Conservation (phyloP, 2,113 vertebrate species). For the Craseonycteris thonglongyai region DNA sequence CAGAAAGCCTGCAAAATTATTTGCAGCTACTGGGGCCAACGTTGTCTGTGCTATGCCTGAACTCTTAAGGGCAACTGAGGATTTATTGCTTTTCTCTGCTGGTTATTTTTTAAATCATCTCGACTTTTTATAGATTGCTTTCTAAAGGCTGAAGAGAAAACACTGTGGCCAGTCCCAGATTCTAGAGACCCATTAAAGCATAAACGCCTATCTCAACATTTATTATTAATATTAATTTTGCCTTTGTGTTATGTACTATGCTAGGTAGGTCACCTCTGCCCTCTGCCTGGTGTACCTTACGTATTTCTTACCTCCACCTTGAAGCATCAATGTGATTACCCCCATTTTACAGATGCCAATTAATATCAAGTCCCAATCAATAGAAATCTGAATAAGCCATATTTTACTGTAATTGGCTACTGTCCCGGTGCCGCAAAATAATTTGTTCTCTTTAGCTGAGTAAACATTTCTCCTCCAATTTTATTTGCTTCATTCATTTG, state of each 20-base stretch:
- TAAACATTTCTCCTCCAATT: slow-evolving; percentile 30
- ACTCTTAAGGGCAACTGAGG: background rate
- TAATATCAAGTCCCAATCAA: background rate
- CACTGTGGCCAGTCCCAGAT: background rate
- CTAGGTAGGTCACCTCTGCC: background rate
- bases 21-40: background rate
- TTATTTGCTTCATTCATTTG: slow-evolving; percentile 47
- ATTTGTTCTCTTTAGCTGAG: slow-evolving; percentile 44
- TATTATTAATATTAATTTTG: background rate
- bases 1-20: background rate
- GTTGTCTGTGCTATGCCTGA: background rate
- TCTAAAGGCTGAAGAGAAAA: background rate
- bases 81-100: background rate
- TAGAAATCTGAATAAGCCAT: background rate
- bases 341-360: slow-evolving; percentile 31
- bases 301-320: background rate
- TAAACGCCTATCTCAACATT: background rate
- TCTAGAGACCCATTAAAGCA: background rate
- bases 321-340: background rate
- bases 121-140: background rate
- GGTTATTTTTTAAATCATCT: background rate
- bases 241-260: background rate
- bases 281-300: background rate
- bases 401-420: slow-evolving; percentile 30
- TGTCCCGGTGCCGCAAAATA: background rate